These are phyloP conservation scores for Thalassophryne amazonica DNA, from an alignment of 2,797 vertebrate species.

Conservation along the genomic window DNA sequence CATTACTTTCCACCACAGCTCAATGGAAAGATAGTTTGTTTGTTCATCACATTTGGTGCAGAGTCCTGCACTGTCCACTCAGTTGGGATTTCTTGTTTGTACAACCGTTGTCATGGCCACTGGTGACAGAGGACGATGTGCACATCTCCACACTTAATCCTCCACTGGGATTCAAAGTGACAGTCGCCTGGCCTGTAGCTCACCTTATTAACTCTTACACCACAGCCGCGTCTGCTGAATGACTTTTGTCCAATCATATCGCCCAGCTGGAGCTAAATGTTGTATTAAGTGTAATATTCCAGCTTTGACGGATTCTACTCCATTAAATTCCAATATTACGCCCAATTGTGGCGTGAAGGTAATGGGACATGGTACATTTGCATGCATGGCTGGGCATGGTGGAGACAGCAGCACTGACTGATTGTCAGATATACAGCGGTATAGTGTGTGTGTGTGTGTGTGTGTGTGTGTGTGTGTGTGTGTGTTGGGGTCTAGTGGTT, in stretches of 20 bases:
- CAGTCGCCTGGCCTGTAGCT: background rate
- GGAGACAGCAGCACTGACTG: background rate
- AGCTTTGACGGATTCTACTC: conserved; percentile 3
- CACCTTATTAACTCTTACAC: conserved; percentile 14
- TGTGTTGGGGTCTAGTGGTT: background rate
- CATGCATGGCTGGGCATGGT: conserved; percentile 7
- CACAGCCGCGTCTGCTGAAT: background rate
- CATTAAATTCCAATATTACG: conserved; percentile 23
- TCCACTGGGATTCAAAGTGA: conserved; percentile 8
- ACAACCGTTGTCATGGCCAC: conserved; percentile 9
- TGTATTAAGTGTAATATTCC: conserved; percentile 17
- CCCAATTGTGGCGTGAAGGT: background rate
- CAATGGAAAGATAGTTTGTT: background rate
- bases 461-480: background rate
- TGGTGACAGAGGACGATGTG: background rate
- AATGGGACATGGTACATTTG: background rate
- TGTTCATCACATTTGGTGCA: background rate
- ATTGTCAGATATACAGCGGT: background rate
- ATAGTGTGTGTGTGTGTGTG: background rate
- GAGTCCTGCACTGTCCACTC: conserved; percentile 7
- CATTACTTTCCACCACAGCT: conserved; percentile 7
- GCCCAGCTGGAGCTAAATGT: conserved; percentile 3
- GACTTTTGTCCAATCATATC: conserved; percentile 1
- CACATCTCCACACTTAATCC: background rate
- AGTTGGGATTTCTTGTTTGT: conserved; percentile 2